Evolutionary conservation across 2,797 vertebrate species (phyloP).

Genomic region (Falco columbarius): DNA sequence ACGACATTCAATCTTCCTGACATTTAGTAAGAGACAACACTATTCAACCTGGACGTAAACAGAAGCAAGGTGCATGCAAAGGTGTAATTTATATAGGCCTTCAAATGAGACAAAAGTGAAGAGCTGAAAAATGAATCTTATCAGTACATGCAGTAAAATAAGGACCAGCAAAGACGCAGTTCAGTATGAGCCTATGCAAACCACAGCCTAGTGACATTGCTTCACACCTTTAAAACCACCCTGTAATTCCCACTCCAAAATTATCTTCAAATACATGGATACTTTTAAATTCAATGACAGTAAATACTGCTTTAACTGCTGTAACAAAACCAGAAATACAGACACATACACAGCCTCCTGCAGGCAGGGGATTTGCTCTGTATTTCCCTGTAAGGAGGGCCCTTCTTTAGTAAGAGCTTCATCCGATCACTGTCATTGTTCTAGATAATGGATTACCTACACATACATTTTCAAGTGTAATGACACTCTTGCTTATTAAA

Average conservation of each 20-base stretch:
- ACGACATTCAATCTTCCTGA: background rate
- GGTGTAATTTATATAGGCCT: background rate
- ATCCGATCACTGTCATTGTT: conserved; percentile 79
- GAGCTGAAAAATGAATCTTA: background rate
- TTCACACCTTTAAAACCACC: background rate
- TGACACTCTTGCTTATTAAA: conserved; percentile 87
- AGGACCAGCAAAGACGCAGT: background rate
- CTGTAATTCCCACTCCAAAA: background rate
- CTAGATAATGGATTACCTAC: conserved; percentile 81
- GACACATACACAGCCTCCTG: background rate
- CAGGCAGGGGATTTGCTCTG: conserved; percentile 28
- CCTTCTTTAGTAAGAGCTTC: conserved; percentile 72
- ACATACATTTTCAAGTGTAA: conserved; percentile 86
- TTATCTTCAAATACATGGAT: background rate
- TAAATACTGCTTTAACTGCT: background rate
- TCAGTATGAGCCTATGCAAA: background rate
- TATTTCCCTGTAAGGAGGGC: conserved; percentile 46
- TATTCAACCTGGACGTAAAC: background rate
- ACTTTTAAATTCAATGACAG: background rate
- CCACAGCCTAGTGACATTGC: background rate
- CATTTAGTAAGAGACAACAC: background rate
- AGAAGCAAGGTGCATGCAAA: background rate
- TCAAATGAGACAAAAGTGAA: conserved; percentile 24
- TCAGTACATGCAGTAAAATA: background rate
- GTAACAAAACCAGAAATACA: background rate